Evolutionary conservation across 2,888 invertebrate species (phyloP).

Genomic region (Dendrolimus pini): DNA sequence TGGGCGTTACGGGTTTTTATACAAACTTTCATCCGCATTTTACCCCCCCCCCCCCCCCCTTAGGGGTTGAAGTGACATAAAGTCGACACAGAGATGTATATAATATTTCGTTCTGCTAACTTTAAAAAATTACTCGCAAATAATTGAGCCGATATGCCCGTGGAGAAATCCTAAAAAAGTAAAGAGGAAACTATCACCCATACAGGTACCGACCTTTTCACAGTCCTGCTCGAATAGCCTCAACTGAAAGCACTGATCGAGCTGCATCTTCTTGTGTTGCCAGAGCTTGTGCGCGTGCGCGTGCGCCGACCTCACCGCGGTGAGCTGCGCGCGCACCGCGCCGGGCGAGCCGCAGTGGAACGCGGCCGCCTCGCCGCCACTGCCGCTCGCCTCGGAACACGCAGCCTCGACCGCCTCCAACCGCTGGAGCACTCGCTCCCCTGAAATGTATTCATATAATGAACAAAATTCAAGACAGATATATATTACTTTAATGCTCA

Average conservation of each 20-base stretch:
- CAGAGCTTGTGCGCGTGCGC: constrained; percentile 94
- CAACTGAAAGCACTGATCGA: constrained; percentile 97
- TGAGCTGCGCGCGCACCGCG: constrained; percentile 87
- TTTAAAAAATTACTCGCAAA: too few relatives aligned
- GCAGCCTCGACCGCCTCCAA: constrained; percentile 71
- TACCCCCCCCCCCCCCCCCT: too few relatives aligned
- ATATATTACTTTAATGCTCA: too few relatives aligned
- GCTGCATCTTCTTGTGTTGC: constrained; percentile 95
- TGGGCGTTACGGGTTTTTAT: too few relatives aligned
- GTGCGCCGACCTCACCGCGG: constrained; percentile 92
- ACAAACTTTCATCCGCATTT: too few relatives aligned
- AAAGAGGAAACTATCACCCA: too few relatives aligned
- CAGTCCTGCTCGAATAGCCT: constrained; percentile 98
- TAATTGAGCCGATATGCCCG: too few relatives aligned
- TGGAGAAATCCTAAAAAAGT: too few relatives aligned
- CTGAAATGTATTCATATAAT: constrained; percentile 37
- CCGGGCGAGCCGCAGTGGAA: constrained; percentile 83
- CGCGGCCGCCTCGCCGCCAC: constrained; percentile 79
- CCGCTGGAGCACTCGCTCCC: constrained; percentile 83
- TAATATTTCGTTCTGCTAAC: too few relatives aligned
- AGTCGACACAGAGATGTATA: too few relatives aligned
- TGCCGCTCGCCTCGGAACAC: constrained; percentile 80
- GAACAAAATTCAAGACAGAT: neutral
- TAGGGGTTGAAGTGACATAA: too few relatives aligned
- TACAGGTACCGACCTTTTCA: constrained; percentile 82